Evolutionary conservation across 2,888 invertebrate genomes (phyloP), one percentile per base, ranked within the genome.

Genomic region (Harpalus rubripes): DNA sequence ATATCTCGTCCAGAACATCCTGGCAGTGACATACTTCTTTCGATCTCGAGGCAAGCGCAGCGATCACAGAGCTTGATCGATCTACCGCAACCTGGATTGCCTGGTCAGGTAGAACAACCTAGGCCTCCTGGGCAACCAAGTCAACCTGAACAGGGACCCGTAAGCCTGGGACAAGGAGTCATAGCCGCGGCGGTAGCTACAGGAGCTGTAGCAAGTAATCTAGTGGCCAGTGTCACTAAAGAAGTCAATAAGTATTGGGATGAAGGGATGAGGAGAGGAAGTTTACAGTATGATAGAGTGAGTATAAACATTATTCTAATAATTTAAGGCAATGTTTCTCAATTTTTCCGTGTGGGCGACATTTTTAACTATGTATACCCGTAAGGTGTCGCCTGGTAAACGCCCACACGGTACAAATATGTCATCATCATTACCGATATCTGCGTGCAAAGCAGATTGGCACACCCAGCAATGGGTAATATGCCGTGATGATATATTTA

Each of bases 11-110:
- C 15, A 2, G 32, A 22, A 15, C 26, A 12, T 15, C 41, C 63
- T 15, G 39, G 32, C 32, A 41, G 6, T 39, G 32, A 3, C 7
- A 0, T 41, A 18, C 44, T n/a, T 22, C 41, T 59, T 32, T 61
- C 72, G 15, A 12, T 52, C 2, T 41, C 15, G 2, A 41, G 41
- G 18, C 72, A 74, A 16, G 41, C 61, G 10, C 74, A 76, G 44
- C 74, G 83, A 1, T 83, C 83, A 4, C 83, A 83, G 15, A 83
- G 83, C 18, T 61, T 83, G 22, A 61, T 83, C 3, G 76, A 83
- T 7, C 58, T 83, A 16, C 72, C 72, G n/a, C 68, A 63, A 10
- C 44, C 44, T 12, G 22, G 26, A 10, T 12, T 12, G 26, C 63
- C 22, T 2, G 16, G 18, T 10, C 68, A 68, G 68, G 44, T 52